Conservation (phyloP, 2,888 invertebrate species). For the Silvanus unidentatus region DNA sequence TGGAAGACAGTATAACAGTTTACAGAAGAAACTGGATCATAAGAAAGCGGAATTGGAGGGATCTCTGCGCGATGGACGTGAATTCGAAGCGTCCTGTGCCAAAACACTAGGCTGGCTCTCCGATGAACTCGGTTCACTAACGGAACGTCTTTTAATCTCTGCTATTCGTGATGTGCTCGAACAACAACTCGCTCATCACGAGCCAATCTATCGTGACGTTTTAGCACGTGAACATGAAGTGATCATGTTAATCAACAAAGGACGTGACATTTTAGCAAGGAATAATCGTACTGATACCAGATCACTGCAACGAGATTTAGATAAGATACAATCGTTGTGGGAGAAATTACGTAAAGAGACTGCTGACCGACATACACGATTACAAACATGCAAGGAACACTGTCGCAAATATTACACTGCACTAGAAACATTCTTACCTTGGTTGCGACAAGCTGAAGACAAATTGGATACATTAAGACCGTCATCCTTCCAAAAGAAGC, state of each 20-base stretch:
- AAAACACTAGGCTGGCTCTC: conserved; percentile 87
- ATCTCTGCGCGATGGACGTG: conserved; percentile 70
- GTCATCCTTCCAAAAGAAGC: conserved; percentile 75
- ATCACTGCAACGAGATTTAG: conserved; percentile 70
- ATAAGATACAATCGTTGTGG: conserved; percentile 87
- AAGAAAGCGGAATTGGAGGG: conserved; percentile 86
- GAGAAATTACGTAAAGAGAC: conserved; percentile 85
- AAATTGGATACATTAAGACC: conserved; percentile 73
- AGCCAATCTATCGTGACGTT: conserved; percentile 83
- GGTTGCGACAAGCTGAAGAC: conserved; percentile 83
- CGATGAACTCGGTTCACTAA: conserved; percentile 68
- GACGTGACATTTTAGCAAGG: conserved; percentile 59
- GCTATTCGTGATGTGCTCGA: conserved; percentile 77
- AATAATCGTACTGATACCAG: conserved; percentile 51
- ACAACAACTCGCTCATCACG: conserved; percentile 82
- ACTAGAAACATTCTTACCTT: conserved; percentile 79
- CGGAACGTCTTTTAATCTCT: conserved; percentile 76
- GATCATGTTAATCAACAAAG: conserved; percentile 89
- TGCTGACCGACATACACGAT: conserved; percentile 75
- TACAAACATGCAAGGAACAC: conserved; percentile 88
- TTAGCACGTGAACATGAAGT: conserved; percentile 88
- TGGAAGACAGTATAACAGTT: conserved; percentile 79
- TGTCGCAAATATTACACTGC: conserved; percentile 84
- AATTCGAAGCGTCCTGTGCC: conserved; percentile 83
- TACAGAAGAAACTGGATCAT: conserved; percentile 85